A percentile compares a stretch with the other conserved stretches of the same genome.
Conservation (phyloP, 2,888 invertebrate species). For the Erynnis tages region DNA sequence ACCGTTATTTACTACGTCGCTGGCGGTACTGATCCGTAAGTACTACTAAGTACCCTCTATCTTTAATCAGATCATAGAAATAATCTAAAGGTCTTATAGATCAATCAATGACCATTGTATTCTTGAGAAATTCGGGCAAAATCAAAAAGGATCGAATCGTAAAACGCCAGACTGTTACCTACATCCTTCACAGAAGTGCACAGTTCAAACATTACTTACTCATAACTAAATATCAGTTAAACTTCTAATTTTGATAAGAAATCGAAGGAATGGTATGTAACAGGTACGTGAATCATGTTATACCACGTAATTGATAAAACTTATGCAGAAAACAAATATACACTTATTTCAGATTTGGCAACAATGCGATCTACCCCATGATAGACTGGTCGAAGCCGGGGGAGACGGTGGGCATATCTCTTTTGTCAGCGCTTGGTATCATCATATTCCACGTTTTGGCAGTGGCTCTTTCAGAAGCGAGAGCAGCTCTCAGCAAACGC, state of each 20-base stretch:
- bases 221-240: too few species aligned
- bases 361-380: slow-evolving; percentile 86
- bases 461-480: slow-evolving; percentile 75
- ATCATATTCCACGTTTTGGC: slow-evolving; percentile 82
- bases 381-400: slow-evolving; percentile 88
- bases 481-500: slow-evolving; percentile 55
- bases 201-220: too few species aligned
- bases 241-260: too few species aligned
- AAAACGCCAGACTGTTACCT: too few species aligned
- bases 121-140: too few species aligned
- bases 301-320: not conserved
- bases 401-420: slow-evolving; percentile 77
- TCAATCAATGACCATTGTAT: too few species aligned
- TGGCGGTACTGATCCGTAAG: slow-evolving; percentile 86
- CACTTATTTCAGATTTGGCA: slow-evolving; percentile 76
- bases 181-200: too few species aligned
- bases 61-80: too few species aligned
- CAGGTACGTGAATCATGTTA: too few species aligned
- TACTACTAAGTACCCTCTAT: slow-evolving; percentile 29
- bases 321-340: not conserved
- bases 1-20: slow-evolving; percentile 85
- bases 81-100: too few species aligned
- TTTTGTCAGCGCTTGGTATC: slow-evolving; percentile 81
- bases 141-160: too few species aligned
- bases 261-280: too few species aligned